Conservation (phyloP, 1,140 invertebrate genomes). For the Batillaria attramentaria region DNA sequence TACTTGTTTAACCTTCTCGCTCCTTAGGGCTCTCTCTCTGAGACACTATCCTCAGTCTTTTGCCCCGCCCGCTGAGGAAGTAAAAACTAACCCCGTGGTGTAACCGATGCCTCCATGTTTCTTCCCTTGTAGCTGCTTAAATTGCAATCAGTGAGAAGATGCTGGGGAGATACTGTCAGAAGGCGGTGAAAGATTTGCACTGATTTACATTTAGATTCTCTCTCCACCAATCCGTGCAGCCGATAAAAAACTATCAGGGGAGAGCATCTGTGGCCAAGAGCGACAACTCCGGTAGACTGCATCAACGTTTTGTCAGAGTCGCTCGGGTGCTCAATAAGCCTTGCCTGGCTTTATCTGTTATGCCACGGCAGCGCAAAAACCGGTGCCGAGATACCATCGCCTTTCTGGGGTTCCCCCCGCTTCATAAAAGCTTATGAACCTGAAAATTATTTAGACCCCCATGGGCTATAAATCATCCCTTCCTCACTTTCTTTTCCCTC, state of each 20-base stretch:
- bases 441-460: too few relatives aligned
- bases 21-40: too few relatives aligned
- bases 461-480: too few relatives aligned
- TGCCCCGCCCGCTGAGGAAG: too few relatives aligned
- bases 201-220: conserved; percentile 10
- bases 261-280: neutral
- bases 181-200: neutral
- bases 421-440: too few relatives aligned
- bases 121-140: neutral
- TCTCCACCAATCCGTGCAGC: neutral
- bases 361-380: neutral
- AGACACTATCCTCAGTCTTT: too few relatives aligned
- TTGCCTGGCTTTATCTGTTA: neutral
- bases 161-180: neutral
- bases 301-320: neutral
- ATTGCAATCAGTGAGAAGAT: neutral
- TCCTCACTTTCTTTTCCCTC: too few relatives aligned
- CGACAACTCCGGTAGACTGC: neutral
- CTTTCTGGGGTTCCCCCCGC: too few relatives aligned
- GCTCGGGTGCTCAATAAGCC: neutral
- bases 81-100: too few relatives aligned
- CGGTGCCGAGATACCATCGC: too few relatives aligned
- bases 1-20: too few relatives aligned
- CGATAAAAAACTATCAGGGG: conserved; percentile 4
- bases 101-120: too few relatives aligned